Percentiles rank a stretch among this genome's conserved stretches.
Evolutionary conservation across 2,888 invertebrate species (phyloP).

Genomic region (Tipula confusa): DNA sequence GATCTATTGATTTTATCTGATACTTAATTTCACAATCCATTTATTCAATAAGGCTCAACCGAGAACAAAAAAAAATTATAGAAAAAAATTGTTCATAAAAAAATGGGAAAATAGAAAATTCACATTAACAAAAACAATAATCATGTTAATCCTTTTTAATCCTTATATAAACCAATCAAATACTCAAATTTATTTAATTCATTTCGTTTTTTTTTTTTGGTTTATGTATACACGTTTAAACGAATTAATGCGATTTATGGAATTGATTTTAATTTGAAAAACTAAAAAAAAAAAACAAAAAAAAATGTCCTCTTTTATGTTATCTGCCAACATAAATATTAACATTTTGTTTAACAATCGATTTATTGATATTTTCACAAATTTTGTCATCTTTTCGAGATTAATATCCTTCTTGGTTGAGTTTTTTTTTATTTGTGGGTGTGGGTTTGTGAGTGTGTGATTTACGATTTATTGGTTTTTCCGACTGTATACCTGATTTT

Average conservation of each 20-base stretch:
- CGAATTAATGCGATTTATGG: not conserved
- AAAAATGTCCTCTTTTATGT: not conserved
- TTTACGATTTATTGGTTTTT: constrained; percentile 21
- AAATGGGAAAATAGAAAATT: not conserved
- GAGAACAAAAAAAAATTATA: not conserved
- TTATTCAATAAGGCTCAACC: not conserved
- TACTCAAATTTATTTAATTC: not conserved
- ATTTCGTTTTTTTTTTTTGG: not conserved
- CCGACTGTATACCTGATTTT: not conserved
- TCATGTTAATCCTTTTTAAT: not conserved
- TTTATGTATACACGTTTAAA: not conserved
- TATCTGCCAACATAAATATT: not conserved
- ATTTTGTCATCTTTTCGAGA: not conserved
- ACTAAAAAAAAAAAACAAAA: not conserved
- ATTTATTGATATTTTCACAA: not conserved
- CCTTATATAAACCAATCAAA: not conserved
- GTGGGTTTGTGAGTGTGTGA: not conserved
- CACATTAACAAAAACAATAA: not conserved
- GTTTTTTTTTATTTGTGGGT: not conserved
- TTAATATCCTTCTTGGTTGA: not conserved
- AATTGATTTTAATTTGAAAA: not conserved
- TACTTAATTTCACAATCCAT: not conserved
- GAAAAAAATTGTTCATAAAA: too few species aligned
- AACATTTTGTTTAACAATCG: not conserved
- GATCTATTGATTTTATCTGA: constrained; percentile 1